These are phyloP conservation scores for Haemorhous mexicanus DNA, from an alignment of 2,113 vertebrate species.

Conservation along the genomic window DNA sequence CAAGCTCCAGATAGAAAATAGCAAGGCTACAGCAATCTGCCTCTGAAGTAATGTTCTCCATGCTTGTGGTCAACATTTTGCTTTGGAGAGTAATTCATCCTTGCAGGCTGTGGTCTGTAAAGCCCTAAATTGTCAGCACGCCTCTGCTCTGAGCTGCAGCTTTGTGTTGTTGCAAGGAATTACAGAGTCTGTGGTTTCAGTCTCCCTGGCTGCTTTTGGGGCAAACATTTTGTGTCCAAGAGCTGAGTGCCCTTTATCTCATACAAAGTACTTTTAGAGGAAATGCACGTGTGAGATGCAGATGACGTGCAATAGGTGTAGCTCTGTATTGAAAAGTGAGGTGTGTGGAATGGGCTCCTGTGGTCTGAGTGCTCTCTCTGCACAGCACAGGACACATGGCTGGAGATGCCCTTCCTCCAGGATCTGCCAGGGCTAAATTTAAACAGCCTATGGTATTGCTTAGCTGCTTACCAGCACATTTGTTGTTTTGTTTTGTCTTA, in stretches of 20 bases:
- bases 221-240: background rate
- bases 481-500: background rate
- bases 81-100: background rate
- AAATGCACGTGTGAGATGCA: background rate
- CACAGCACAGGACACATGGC: background rate
- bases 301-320: background rate
- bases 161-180: background rate
- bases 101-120: background rate
- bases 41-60: background rate
- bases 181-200: background rate
- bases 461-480: background rate
- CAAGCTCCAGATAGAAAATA: background rate
- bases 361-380: background rate
- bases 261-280: background rate
- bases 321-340: background rate
- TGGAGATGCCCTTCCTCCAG: background rate
- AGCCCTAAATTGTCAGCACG: background rate
- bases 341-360: background rate
- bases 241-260: background rate
- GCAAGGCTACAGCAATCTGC: background rate
- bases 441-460: background rate
- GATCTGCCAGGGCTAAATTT: slow-evolving; percentile 7
- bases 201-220: background rate
- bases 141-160: background rate
- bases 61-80: background rate